Conservation (phyloP, 2,113 vertebrate species). For the Meles meles region DNA sequence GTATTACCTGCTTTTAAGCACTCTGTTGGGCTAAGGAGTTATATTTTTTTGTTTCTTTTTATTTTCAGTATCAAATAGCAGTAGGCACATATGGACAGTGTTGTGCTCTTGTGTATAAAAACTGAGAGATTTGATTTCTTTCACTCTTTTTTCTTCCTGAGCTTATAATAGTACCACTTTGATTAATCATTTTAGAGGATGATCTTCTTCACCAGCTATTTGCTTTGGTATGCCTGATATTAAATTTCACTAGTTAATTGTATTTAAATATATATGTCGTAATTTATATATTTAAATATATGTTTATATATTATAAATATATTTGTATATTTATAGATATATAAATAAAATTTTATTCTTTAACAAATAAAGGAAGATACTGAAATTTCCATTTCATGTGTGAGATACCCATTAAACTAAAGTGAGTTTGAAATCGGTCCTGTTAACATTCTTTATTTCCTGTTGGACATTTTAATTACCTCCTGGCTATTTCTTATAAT, state of each 20-base stretch:
- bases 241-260: constrained; percentile 16
- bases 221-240: constrained; percentile 5
- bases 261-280: constrained; percentile 54
- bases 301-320: background rate
- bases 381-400: constrained; percentile 21
- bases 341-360: background rate
- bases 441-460: background rate
- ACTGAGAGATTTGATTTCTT: background rate
- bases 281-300: constrained; percentile 36
- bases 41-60: background rate
- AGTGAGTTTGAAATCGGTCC: background rate
- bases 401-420: constrained; percentile 25
- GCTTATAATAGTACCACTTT: background rate
- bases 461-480: background rate
- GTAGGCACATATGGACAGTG: background rate
- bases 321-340: background rate
- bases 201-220: constrained; percentile 30
- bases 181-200: background rate
- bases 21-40: background rate
- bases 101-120: constrained; percentile 34
- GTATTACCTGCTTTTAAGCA: background rate
- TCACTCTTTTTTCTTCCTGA: constrained; percentile 8
- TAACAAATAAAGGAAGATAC: background rate
- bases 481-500: constrained; percentile 28
- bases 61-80: background rate